Evolutionary conservation across 2,113 vertebrate species (phyloP), one percentile per base, ranked within the genome.

Genomic region (Alethe castanea): DNA sequence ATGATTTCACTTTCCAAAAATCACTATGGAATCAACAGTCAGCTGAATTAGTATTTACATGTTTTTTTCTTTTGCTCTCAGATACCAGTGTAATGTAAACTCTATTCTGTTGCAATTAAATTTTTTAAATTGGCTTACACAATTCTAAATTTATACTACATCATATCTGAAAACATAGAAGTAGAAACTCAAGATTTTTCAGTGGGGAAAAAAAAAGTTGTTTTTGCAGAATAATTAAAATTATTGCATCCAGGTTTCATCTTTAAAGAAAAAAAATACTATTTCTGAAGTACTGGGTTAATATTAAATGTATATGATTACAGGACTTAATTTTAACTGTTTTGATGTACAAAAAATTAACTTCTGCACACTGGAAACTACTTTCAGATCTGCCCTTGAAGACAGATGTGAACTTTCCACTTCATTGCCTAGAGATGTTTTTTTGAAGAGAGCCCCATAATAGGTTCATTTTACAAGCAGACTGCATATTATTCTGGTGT

Each of bases 351-450:
- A 90, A 61, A 61, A 76, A 57, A 62, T 22, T 62, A 24, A 52
- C 26, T 94, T 88, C 36, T 65, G 42, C 66, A 31, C 42, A 65
- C 38, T 92, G 70, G 81, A 82, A 94, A 18, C 57, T 82, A 70
- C 62, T 95, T 94, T 74, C 74, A 90, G 14, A 90, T 94, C 85
- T 95, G 92, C 71, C 93, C 90, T 95, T 92, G 90, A 91, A 94
- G 74, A 95, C 93, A 97, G 95, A 96, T 95, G 94, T 95, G 92
- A 95, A 95, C 90, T 94, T 95, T 97, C 93, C 92, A 92, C 87
- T 94, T 92, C 95, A 92, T 80, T 90, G 74, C 67, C 50, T 91
- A 31, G 70, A 80, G 48, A 91, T 73, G 23, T 47, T 70, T 92
- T 87, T 94, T 53, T 87, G 42, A 90, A 88, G 65, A 77, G 78